A percentile compares a stretch with the other conserved stretches of the same genome.
phyloP scores from a whole-genome alignment of 2,113 vertebrate species.

The Benitochromis conjunctus region DNA sequence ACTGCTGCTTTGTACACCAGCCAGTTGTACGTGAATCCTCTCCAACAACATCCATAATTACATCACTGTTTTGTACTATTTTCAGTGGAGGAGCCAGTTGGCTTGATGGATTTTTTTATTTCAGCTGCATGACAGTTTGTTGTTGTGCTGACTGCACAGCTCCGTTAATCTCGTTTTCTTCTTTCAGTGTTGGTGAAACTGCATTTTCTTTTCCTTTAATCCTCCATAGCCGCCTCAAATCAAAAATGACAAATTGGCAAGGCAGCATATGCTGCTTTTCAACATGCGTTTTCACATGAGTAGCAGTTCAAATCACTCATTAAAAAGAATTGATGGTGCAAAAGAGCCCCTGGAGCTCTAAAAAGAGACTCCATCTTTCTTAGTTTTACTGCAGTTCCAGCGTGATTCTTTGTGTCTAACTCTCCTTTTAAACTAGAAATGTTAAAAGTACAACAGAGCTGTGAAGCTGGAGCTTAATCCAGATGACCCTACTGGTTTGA shows the following conservation, averaged over 20 bases:
- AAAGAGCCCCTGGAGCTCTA: not conserved
- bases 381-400: not conserved
- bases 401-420: not conserved
- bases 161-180: not conserved
- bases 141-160: not conserved
- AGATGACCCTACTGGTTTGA: not conserved
- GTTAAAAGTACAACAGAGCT: not conserved
- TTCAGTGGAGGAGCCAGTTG: not conserved
- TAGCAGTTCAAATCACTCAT: not conserved
- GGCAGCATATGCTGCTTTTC: not conserved
- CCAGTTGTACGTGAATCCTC: not conserved
- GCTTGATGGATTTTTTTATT: not conserved
- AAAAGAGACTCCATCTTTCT: not conserved
- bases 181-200: not conserved
- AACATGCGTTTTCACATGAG: not conserved
- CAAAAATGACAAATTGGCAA: not conserved
- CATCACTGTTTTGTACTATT: not conserved
- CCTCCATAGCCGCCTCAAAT: not conserved
- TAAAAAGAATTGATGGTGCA: not conserved
- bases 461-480: not conserved
- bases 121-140: not conserved
- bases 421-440: not conserved
- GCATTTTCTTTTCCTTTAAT: not conserved
- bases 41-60: not conserved
- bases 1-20: not conserved